A percentile compares a stretch with the other conserved stretches of the same genome.
phyloP scores from a whole-genome alignment of 2,113 vertebrate species.

The Oreotrochilus melanogaster region DNA sequence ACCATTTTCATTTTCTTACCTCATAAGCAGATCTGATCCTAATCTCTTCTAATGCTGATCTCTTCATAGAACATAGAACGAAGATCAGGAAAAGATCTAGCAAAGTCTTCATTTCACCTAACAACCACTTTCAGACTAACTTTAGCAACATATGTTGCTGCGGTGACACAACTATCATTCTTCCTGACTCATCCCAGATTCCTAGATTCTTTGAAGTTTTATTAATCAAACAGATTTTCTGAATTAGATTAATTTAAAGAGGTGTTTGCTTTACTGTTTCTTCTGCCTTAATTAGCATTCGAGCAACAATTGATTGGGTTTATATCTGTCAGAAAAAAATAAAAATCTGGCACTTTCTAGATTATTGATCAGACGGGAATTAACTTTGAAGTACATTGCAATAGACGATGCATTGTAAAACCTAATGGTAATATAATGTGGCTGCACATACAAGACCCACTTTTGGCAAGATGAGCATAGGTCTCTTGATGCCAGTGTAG shows the following conservation, averaged over 20 bases:
- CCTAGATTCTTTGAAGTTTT: not conserved
- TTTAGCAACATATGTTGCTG: not conserved
- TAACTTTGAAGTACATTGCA: not conserved
- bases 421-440: not conserved
- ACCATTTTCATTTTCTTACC: not conserved
- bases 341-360: not conserved
- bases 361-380: not conserved
- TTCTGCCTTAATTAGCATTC: conserved; percentile 5
- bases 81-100: not conserved
- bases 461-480: not conserved
- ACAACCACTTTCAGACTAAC: not conserved
- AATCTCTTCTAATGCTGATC: not conserved
- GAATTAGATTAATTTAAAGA: not conserved
- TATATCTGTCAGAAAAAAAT: not conserved
- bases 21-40: not conserved
- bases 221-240: not conserved
- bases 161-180: not conserved
- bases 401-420: not conserved
- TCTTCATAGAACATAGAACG: not conserved
- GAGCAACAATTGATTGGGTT: not conserved
- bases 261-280: not conserved
- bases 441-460: not conserved
- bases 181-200: not conserved
- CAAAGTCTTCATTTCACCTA: not conserved
- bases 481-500: not conserved